Evolutionary conservation across 2,797 vertebrate species (phyloP), one percentile per base, ranked within the genome.

Genomic region (Anisognathus igniventris): DNA sequence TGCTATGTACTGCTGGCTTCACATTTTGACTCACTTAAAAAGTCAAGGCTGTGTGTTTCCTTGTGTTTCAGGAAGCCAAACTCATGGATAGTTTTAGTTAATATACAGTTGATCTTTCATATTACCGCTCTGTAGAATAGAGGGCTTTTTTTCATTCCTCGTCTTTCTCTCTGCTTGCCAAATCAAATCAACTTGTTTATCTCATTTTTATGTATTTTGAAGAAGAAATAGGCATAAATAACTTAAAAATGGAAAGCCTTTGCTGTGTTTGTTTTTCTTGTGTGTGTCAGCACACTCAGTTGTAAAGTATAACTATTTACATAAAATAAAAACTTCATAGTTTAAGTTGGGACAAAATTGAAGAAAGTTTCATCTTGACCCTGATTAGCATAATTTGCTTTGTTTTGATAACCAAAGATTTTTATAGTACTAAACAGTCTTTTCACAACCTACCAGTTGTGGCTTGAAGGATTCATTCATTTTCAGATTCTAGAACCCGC

Each of bases 391-490:
- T 77, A 45, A n/a, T 60, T 84, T 81, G 22, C 15, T 77, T 86
- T 84, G 30, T 61, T 93, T 81, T 68, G 48, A 47, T 88, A 86
- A 83, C 50, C 23, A 77, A 76, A 78, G 5, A 28, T 51, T 78
- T 92, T 88, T 72, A 9, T 62, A 48, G 37, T 37, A 75, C 28
- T 51, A 56, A 94, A 40, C 56, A 72, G 10, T n/a, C 44, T 95
- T 86, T 90, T 75, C 76, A 61, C 23, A 82, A 57, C 33, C 28
- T 76, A 73, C 56, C 62, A 72, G 14, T 93, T 0, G 0, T 78
- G 22, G 25, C 33, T 72, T 92, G 88, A 86, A 73, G 64, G 30
- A 85, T 92, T 91, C 4, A 82, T 76, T 94, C 30, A 89, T 95
- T 84, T 88, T 22, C 54, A 78, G 50, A 37, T 94, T 92, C 58